These are phyloP conservation scores for Hoplodrina blanda DNA, from an alignment of 2,888 invertebrate genomes.

Conservation along the genomic window DNA sequence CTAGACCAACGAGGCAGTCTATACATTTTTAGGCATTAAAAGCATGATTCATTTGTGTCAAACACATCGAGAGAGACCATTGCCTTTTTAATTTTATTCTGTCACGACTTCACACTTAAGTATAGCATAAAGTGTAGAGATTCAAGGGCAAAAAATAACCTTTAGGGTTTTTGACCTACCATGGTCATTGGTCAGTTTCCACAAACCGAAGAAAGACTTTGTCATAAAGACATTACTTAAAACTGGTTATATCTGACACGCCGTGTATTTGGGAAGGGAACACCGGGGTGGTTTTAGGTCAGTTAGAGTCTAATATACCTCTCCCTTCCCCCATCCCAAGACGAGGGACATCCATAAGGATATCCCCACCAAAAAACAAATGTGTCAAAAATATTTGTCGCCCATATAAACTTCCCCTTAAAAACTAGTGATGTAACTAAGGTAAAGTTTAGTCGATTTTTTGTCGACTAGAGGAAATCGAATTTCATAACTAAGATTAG, in stretches of 20 bases:
- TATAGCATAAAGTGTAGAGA: conserved; percentile 49
- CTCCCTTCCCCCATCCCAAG: too few species aligned
- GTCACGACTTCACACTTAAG: conserved; percentile 69
- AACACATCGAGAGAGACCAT: conserved; percentile 15
- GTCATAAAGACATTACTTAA: conserved; percentile 14
- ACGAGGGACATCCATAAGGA: too few species aligned
- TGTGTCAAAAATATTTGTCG: neutral
- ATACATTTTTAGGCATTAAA: neutral
- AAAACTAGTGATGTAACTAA: conserved; percentile 25
- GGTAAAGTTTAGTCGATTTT: conserved; percentile 10
- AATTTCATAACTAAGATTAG: conserved; percentile 24
- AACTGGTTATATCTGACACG: conserved; percentile 17
- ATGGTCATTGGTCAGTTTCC: conserved; percentile 54
- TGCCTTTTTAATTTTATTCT: conserved; percentile 53
- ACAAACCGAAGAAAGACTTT: conserved; percentile 55
- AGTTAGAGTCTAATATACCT: too few species aligned
- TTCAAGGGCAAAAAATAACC: conserved; percentile 65
- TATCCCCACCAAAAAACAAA: too few species aligned
- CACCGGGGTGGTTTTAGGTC: too few species aligned
- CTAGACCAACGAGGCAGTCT: neutral
- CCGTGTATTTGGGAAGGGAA: too few species aligned
- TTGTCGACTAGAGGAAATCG: neutral
- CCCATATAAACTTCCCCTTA: neutral
- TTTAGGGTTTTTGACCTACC: conserved; percentile 71
- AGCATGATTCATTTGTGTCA: neutral